These are phyloP conservation scores for Pseudochromis fuscus DNA, from an alignment of 2,797 vertebrate genomes.

Conservation along the genomic window DNA sequence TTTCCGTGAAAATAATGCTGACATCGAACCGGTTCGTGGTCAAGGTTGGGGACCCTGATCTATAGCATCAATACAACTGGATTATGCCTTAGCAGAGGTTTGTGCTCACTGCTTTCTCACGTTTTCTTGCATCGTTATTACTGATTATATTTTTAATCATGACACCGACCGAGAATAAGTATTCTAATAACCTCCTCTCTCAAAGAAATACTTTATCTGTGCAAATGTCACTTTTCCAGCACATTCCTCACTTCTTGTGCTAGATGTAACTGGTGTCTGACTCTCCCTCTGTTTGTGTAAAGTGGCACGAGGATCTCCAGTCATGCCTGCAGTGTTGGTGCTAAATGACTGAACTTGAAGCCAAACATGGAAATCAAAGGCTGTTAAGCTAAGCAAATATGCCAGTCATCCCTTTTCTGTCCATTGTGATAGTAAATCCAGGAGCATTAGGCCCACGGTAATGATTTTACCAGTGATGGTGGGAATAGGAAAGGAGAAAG, in stretches of 20 bases:
- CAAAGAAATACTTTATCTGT: not conserved
- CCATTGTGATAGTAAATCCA: slow-evolving; percentile 20
- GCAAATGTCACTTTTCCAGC: slow-evolving; percentile 1
- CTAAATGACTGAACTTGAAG: slow-evolving; percentile 40
- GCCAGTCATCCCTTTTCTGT: slow-evolving; percentile 9
- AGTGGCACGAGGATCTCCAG: slow-evolving; percentile 37
- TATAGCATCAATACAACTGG: too few relatives aligned
- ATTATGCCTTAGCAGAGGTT: too few relatives aligned
- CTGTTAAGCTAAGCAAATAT: slow-evolving; percentile 42
- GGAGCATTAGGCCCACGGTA: not conserved
- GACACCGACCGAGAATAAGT: not conserved
- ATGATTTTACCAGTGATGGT: slow-evolving; percentile 12
- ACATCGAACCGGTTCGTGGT: too few relatives aligned
- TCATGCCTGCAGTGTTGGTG: slow-evolving; percentile 16
- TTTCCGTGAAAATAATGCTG: too few relatives aligned
- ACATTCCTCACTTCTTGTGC: slow-evolving; percentile 40
- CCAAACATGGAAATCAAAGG: slow-evolving; percentile 56
- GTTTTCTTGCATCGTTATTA: too few relatives aligned
- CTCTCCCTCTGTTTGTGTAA: slow-evolving; percentile 29
- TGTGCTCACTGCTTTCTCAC: too few relatives aligned
- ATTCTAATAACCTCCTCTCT: too few relatives aligned
- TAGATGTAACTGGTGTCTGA: slow-evolving; percentile 12
- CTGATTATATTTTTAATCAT: not conserved
- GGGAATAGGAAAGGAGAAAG: not conserved
- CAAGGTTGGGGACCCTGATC: too few relatives aligned